Evolutionary conservation across 2,113 vertebrate species (phyloP), one percentile per base, ranked within the genome.

Genomic region (Xiphophorus couchianus): DNA sequence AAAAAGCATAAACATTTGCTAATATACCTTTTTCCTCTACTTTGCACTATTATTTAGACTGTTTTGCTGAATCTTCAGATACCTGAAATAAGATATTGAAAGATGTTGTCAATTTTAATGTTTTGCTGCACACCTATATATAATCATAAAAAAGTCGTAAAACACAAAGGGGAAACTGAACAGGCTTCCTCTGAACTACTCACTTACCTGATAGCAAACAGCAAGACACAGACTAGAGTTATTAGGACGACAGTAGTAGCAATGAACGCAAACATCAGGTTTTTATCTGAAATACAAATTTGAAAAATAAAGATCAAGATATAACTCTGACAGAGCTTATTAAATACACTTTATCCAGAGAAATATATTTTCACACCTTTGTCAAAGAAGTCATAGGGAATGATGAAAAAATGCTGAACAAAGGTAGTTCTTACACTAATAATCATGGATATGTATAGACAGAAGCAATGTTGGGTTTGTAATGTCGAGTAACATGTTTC

Each of bases 161-260:
- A 61, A 61, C 25, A 13, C 3, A 27, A 27, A 61, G 12, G 1
- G 17, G 44, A 48, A 48, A 48, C 44, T 48, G 14, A 42, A 42
- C 44, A 17, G 17, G 9, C 5, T 22, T 22, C 39, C 54, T 54
- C 4, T 42, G 3, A 65, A 29, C 12, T 33, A 22, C 39, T 66
- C 54, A 58, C 86, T 48, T 48, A 48, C 44, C 84, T 81, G 60
- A 74, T 74, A 8, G 74, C 27, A 35, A 63, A 74, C n/a, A 84
- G 54, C 35, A 86, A 28, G 37, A 44, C 66, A 66, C 77, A 82
- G 3, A 88, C 22, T 22, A 83, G 61, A 42, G 17, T 17, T 48
- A 48, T 17, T 6, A 17, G 19, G 14, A 17, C 4, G 44, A 48
- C 5, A 17, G 44, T 17, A 48, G 15, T 31, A n/a, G 10, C 15